Conservation (phyloP, 2,113 vertebrate genomes). For the Anguilla japonica region DNA sequence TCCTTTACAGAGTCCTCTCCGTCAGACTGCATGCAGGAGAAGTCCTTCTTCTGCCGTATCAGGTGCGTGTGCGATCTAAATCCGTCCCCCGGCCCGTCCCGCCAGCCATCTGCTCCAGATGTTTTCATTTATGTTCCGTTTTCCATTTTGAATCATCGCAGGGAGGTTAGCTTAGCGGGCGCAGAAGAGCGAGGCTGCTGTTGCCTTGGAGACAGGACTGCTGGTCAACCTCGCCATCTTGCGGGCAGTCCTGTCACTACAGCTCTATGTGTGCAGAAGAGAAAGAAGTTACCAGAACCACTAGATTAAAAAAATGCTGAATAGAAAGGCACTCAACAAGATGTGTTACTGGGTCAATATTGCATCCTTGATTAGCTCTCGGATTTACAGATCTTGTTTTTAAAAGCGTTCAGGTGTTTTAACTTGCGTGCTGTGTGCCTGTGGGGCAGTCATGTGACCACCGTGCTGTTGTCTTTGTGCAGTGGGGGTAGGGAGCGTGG, state of each 20-base stretch:
- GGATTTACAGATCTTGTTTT: background rate
- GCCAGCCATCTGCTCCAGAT: conserved; percentile 19
- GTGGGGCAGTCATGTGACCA: background rate
- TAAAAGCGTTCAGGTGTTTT: background rate
- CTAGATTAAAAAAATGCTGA: background rate
- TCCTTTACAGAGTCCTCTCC: conserved; percentile 75
- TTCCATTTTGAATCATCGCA: background rate
- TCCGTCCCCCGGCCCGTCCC: background rate
- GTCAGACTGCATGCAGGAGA: conserved; percentile 86
- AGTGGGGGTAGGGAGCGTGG: conserved; percentile 76
- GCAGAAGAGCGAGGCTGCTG: background rate
- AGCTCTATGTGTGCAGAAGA: background rate
- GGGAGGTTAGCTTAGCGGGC: background rate
- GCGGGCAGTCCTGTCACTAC: background rate
- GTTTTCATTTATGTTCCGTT: conserved; percentile 31
- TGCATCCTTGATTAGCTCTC: too few species aligned
- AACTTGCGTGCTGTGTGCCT: background rate
- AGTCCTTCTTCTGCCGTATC: conserved; percentile 95
- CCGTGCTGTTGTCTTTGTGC: background rate
- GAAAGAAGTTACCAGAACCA: background rate
- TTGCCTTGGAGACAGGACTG: background rate
- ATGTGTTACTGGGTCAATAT: too few species aligned
- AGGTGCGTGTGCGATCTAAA: conserved; percentile 56
- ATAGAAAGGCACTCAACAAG: too few species aligned
- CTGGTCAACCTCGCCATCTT: background rate